Percentiles rank a stretch among this genome's conserved stretches.
phyloP scores from a whole-genome alignment of 2,797 vertebrate species.

The Pipistrellus nathusii region DNA sequence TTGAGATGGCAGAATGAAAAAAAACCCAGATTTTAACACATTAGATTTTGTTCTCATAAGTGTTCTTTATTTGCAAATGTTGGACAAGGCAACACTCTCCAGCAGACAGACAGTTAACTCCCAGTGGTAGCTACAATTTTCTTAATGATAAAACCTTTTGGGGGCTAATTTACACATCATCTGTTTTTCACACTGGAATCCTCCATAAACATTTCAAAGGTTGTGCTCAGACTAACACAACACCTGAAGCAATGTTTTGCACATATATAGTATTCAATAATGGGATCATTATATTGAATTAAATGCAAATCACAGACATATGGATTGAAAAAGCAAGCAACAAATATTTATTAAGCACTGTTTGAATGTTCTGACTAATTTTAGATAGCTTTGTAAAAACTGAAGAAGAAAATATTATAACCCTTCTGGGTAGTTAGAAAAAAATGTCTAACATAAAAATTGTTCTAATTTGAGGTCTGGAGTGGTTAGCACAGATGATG shows the following conservation, averaged over 20 bases:
- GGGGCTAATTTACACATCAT: constrained; percentile 78
- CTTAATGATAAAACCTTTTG: constrained; percentile 79
- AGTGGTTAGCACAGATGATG: not conserved
- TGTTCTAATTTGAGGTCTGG: not conserved
- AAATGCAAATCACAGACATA: constrained; percentile 64
- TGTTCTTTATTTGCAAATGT: constrained; percentile 53
- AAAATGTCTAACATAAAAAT: constrained; percentile 28
- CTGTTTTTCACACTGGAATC: constrained; percentile 66
- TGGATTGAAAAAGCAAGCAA: constrained; percentile 34
- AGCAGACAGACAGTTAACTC: constrained; percentile 76
- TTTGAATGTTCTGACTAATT: constrained; percentile 38
- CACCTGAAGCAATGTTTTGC: constrained; percentile 62
- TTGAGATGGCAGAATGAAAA: constrained; percentile 16
- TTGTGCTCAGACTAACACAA: constrained; percentile 49
- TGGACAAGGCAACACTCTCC: constrained; percentile 70
- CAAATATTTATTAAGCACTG: constrained; percentile 8
- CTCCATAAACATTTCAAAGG: constrained; percentile 64
- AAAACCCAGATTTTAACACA: not conserved
- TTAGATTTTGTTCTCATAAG: constrained; percentile 25
- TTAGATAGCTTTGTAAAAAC: not conserved
- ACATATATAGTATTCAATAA: constrained; percentile 45
- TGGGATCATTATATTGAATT: constrained; percentile 29
- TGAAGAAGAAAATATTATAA: constrained; percentile 33
- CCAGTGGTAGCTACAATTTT: constrained; percentile 77
- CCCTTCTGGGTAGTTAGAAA: not conserved